Base-by-base conservation (phyloP, 2,113 vertebrate genomes). In the Parotia lawesii region DNA sequence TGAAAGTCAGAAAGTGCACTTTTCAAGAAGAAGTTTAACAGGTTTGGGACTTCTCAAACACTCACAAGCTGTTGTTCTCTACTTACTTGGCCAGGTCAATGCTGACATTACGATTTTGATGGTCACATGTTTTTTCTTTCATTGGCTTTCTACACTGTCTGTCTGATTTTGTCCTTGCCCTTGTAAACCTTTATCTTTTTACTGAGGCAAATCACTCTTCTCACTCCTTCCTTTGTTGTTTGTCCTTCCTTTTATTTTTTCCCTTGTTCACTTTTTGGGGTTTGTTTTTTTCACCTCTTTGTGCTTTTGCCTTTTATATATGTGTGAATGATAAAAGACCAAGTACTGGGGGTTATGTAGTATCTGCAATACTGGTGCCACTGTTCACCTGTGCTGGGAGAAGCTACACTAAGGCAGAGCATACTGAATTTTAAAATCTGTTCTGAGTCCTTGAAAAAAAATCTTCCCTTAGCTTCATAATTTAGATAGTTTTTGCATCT, bases 1-100 rank as follows among this genome's bases (percentile, higher is more conserved):
- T 97, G 94, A 97, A 99, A 98, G 95, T 96, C 97, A 97, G 97
- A 97, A 98, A 96, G 96, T 94, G 85, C 95, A 93, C 92, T 96
- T 97, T 83, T 97, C 97, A 97, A 90, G 90, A 96, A 97, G 97
- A 97, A 83, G 86, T 97, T 98, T 96, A 97, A 90, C 96, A 97
- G 93, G 90, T 97, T 97, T 96, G 86, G 44, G 89, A 94, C 84
- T 95, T 95, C 89, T 96, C 51, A 79, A 84, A 89, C 42, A 69
- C 81, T 86, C 75, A 56, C 73, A 84, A 77, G 66, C 17, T 89
- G 64, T 71, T 71, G 47, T 29, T 75, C 86, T 50, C 58, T 77
- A 48, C 74, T 74, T 72, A 64, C 48, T 90, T 67, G 58, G 48
- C n/a, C 67, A 89, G 81, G 57, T 95, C 94, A 92, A 67, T 90